Evolutionary conservation across 2,113 vertebrate species (phyloP).

Genomic region (Spheniscus mendiculus): DNA sequence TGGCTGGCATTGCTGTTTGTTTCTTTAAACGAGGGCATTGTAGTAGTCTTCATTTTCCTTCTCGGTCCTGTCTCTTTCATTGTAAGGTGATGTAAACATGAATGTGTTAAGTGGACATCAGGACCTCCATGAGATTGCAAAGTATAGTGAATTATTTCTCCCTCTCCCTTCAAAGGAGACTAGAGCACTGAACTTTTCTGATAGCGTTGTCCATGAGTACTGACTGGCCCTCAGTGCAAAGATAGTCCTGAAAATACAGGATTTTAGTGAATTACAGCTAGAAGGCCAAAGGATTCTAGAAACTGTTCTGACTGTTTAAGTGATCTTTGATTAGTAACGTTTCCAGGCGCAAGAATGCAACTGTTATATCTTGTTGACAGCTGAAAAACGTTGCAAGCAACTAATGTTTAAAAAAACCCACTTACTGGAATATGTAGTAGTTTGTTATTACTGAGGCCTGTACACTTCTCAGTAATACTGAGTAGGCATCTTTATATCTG

Average conservation of each 20-base stretch:
- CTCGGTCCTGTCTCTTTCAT: background rate
- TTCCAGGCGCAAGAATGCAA: background rate
- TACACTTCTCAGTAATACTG: background rate
- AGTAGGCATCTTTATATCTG: background rate
- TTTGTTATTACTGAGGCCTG: background rate
- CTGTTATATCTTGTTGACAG: background rate
- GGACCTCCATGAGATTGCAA: background rate
- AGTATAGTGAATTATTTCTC: background rate
- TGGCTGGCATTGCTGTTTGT: background rate
- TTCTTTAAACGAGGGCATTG: background rate
- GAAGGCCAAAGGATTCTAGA: background rate
- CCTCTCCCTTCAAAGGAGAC: background rate
- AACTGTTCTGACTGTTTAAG: background rate
- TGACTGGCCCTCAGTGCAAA: background rate
- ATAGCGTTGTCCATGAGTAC: rapidly evolving
- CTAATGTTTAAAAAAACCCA: background rate
- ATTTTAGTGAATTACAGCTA: background rate
- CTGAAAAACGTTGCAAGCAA: background rate
- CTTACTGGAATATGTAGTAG: background rate
- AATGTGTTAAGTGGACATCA: background rate
- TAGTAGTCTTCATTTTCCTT: background rate
- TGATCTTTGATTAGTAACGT: background rate
- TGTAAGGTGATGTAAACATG: background rate
- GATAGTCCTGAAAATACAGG: background rate
- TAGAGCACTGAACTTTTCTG: background rate